These are phyloP conservation scores for Mamestra configurata DNA, from an alignment of 1,140 invertebrate genomes.

Conservation along the genomic window DNA sequence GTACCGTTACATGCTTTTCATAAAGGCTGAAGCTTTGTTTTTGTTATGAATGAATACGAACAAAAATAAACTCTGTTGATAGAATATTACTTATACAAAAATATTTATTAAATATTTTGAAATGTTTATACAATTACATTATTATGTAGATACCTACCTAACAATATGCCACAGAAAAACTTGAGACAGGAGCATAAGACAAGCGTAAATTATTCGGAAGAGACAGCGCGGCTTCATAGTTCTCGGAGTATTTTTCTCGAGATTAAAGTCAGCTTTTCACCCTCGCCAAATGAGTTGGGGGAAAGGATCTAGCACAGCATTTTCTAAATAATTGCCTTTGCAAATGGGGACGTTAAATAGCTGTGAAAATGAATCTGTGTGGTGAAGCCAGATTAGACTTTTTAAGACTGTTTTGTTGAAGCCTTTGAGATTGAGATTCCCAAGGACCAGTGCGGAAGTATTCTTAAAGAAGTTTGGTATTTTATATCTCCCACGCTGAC, in stretches of 20 bases:
- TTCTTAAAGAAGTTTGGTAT: neutral
- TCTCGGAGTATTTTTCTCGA: slow-evolving; percentile 39
- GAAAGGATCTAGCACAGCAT: slow-evolving; percentile 38
- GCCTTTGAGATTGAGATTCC: neutral
- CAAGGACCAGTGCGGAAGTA: neutral
- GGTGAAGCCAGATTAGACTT: slow-evolving; percentile 13
- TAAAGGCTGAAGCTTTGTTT: no score
- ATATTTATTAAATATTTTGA: no score
- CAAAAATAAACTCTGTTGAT: neutral
- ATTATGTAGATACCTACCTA: neutral
- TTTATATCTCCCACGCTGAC: neutral
- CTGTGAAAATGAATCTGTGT: slow-evolving; percentile 43
- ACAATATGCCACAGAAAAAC: slow-evolving; percentile 1
- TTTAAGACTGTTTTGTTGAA: slow-evolving; percentile 9
- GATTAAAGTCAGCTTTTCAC: slow-evolving; percentile 48
- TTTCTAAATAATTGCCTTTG: slow-evolving; percentile 41
- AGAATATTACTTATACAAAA: neutral
- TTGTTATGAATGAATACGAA: no score
- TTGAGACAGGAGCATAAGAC: slow-evolving; percentile 21
- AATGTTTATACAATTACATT: neutral
- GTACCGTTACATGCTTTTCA: no score
- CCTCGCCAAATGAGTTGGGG: slow-evolving; percentile 47
- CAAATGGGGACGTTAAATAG: slow-evolving; percentile 38
- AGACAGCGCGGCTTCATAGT: slow-evolving; percentile 29
- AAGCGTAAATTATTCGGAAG: slow-evolving; percentile 33